Evolutionary conservation across 1,140 invertebrate species (phyloP), one percentile per base, ranked within the genome.

Genomic region (Scaptomyza graminum): DNA sequence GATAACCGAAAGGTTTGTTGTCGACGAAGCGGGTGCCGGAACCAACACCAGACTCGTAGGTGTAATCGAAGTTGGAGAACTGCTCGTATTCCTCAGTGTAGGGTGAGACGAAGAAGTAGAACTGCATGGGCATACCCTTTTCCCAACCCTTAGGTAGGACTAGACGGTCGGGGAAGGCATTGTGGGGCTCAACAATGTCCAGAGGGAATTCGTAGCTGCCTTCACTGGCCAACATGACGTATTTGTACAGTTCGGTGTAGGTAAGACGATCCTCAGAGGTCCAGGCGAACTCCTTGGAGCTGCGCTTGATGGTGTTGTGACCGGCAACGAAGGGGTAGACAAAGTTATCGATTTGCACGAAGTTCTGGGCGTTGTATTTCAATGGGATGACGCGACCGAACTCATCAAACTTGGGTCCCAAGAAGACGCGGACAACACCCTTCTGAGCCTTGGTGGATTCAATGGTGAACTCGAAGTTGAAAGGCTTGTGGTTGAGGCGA

Each of bases 301-400:
- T 93, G 54, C 96, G 94, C 41, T 93, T 92, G 64, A 96, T 93
- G 43, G 93, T 92, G 84, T 96, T 96, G 62, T 94, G 92, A 51
- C 96, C 96, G 63, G 93, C 91, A 5, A 91, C 89, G 41, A 97
- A 91, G 59, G 94, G 93, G 78, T 94, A 93, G 31, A 93, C 77
- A 90, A 95, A 96, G 82, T 94, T 94, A 76, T 96, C 96, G 52
- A 96, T 90, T 89, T 95, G 93, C 49, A 95, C 93, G 76, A 95
- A 96, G 79, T 94, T 93, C 37, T 93, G 92, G 65, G 93, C 93
- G 77, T 94, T 94, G 68, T 94, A 92, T 63, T 95, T 94, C 46
- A 94, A 91, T 43, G 93, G 92, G 64, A 94, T 92, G 43, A 92
- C 90, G 56, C 93, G 93, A 31, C 94, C 94, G 65, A 91, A 91